Percentiles rank a stretch among this genome's conserved stretches.
phyloP scores from a whole-genome alignment of 2,113 vertebrate species.

The Hemiprocne comata region DNA sequence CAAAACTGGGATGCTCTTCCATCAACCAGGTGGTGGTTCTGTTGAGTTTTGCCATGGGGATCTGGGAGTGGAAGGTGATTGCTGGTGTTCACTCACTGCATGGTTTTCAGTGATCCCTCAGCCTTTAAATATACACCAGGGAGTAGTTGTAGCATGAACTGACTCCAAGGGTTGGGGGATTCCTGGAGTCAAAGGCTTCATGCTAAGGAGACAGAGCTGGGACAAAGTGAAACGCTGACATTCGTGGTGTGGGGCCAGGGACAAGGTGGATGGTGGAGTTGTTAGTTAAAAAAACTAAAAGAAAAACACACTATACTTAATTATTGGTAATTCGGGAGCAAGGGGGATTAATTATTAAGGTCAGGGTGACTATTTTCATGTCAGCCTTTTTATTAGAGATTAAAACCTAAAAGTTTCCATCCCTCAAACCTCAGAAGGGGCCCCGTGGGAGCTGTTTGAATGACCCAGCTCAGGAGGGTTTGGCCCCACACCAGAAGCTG shows the following conservation, averaged over 20 bases:
- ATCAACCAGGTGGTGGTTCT: not conserved
- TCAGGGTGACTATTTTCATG: not conserved
- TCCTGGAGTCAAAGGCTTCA: not conserved
- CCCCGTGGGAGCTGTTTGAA: not conserved
- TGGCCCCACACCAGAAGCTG: not conserved
- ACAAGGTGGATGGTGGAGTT: not conserved
- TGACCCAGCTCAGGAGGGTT: not conserved
- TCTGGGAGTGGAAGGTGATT: not conserved
- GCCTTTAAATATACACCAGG: not conserved
- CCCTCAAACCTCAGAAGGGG: not conserved
- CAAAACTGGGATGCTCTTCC: not conserved
- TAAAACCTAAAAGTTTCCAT: not conserved
- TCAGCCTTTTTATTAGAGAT: not conserved
- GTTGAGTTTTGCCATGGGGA: rapidly evolving
- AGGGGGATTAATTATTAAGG: not conserved
- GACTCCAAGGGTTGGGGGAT: not conserved
- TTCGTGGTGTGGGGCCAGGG: rapidly evolving
- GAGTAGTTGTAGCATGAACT: rapidly evolving
- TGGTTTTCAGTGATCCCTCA: not conserved
- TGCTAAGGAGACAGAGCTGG: not conserved
- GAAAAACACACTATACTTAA: too few relatives aligned
- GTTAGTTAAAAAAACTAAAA: too few relatives aligned
- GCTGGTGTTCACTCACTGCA: not conserved
- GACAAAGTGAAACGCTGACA: rapidly evolving
- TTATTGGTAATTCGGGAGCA: not conserved